phyloP scores from a whole-genome alignment of 37 sponge, comb jelly and placozoan species.

The Axinella damicornis region DNA sequence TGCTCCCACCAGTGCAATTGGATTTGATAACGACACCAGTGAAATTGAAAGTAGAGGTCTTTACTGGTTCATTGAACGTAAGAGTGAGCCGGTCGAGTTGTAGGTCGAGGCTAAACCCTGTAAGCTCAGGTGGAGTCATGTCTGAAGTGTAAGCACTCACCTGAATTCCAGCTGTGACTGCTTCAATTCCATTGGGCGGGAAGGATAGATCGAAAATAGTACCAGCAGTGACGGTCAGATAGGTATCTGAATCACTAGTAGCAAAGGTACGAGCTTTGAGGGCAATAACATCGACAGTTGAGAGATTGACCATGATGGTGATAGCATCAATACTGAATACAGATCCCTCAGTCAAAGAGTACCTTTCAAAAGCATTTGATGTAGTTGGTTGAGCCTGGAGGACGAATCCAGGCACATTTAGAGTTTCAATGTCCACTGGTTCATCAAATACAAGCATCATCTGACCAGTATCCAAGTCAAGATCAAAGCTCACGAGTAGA shows the following conservation, averaged over 20 bases:
- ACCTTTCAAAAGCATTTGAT: constrained; percentile 19
- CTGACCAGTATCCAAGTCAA: constrained; percentile 78
- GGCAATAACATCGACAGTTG: constrained; percentile 71
- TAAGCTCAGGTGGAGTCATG: constrained; percentile 64
- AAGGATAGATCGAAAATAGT: constrained; percentile 75
- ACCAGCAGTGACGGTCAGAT: constrained; percentile 52
- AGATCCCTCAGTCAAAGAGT: constrained; percentile 75
- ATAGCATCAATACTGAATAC: constrained; percentile 52
- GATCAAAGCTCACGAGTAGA: constrained; percentile 46
- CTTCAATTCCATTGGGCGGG: constrained; percentile 56
- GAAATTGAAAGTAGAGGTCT: constrained; percentile 64
- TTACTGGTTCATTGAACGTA: constrained; percentile 90
- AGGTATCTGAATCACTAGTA: constrained; percentile 62
- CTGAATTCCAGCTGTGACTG: constrained; percentile 38
- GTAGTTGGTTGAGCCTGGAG: constrained; percentile 41
- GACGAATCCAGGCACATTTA: constrained; percentile 56
- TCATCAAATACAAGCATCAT: constrained; percentile 81
- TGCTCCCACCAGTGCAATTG: constrained; percentile 48
- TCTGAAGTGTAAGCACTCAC: constrained; percentile 71
- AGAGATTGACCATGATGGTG: constrained; percentile 69
- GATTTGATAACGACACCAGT: constrained; percentile 70
- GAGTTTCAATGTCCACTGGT: constrained; percentile 60
- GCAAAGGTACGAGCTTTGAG: constrained; percentile 78
- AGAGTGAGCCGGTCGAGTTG: constrained; percentile 60
- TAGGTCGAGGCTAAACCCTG: constrained; percentile 66